Base-by-base conservation (phyloP, 53 echinoderm and acorn worm genomes). In the Antedon mediterranea region DNA sequence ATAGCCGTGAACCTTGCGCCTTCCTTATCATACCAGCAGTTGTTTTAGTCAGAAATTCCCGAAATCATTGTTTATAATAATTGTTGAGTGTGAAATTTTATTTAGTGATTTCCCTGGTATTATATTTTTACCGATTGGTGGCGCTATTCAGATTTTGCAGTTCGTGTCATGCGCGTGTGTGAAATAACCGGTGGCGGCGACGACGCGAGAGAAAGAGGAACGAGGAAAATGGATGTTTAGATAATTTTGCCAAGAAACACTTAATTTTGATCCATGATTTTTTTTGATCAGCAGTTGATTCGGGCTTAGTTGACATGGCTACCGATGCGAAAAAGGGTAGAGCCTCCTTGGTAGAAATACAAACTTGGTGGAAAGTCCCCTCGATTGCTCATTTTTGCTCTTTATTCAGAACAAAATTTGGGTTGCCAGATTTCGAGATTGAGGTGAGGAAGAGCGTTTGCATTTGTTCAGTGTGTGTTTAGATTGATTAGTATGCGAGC, bases 361-460 rank as follows among this genome's bases (percentile, higher is more conserved):
- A 88, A 15, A 87, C 87, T 73, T 92, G 97, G 89, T 97, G 97
- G 92, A 91, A 97, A 76, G 97, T 97, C 28, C 97, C 97, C 8
- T 89, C 97, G 11, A 86, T 97, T 32, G 92, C 97, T 34, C 97
- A 97, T 83, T 97, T 95, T 80, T 97, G 97, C 72, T 97, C 97
- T 26, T 84, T 97, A 29, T 97, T 97, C 72, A 82, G 97, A 34
- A 72, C 88, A 32, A 91, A 92, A 26, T 97, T 92, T 74, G 73
- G 75, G 74, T 83, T 97, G 71, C 91, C 97, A 74, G 97, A 92
- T 82, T 97, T 87, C 79, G 95, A 92, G 77, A 97, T 97, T 34
- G 97, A 97, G 92, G 95, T 95, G 75, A 78, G 43, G 75, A 57
- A 57, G 57, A 57, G 57, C 57, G 20, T 18, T 57, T 57, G 2